Conservation (phyloP, 1,140 invertebrate genomes). For the Mylabris phalerata region DNA sequence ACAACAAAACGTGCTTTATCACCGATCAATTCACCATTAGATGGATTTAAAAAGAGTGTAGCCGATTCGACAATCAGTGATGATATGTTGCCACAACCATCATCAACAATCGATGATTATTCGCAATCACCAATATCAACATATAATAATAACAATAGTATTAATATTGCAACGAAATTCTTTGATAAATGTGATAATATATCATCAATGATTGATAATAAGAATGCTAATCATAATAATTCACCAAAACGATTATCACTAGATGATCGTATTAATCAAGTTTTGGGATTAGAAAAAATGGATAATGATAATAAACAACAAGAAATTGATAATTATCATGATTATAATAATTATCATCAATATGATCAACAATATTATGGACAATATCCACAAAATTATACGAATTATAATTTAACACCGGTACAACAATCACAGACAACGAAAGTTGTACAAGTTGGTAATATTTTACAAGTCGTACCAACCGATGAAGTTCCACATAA, state of each 20-base stretch:
- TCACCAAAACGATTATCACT: conserved; percentile 34
- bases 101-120: not conserved
- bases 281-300: conserved; percentile 26
- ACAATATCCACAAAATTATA: not conserved
- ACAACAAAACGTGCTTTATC: conserved; percentile 1
- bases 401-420: not conserved
- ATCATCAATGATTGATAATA: too few species aligned
- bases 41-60: conserved; percentile 40
- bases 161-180: too few species aligned
- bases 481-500: conserved; percentile 27
- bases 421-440: conserved; percentile 14
- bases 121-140: not conserved
- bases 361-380: conserved; percentile 4
- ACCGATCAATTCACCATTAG: conserved; percentile 33
- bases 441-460: conserved; percentile 47
- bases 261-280: conserved; percentile 37
- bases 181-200: too few species aligned
- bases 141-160: too few species aligned
- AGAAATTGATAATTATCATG: too few species aligned
- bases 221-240: not conserved
- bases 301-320: too few species aligned
- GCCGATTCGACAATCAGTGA: conserved; percentile 49
- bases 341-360: conserved; percentile 5
- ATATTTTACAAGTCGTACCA: conserved; percentile 49
- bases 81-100: conserved; percentile 37